Base-by-base conservation (phyloP, 2,113 vertebrate species). In the Variabilichromis moorii region DNA sequence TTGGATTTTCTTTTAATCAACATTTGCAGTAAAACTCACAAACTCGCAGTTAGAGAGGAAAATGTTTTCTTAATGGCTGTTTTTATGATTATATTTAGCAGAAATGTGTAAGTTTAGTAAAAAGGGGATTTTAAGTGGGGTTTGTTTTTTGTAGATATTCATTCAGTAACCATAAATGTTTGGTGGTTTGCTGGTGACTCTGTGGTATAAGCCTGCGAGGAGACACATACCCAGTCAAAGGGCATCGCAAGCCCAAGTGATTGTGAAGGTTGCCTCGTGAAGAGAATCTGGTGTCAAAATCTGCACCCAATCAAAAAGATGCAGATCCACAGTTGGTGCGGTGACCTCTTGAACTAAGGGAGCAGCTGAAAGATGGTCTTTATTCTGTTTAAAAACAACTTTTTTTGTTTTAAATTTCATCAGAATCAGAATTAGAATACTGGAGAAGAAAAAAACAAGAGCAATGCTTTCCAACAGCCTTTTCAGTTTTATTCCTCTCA, bases 261-360 rank as follows among this genome's bases (percentile, higher is more conserved):
- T 24, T 24, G n/a, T 24, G 12, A 42, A 14, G 35, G 35, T 42
- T 16, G 12, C 66, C n/a, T 0, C 0, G 2, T 1, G 12, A 42
- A 14, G 66, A 40, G n/a, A 71, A 71, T 42, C 16, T 33, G 59
- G 63, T 71, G 35, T 42, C 35, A 71, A 42, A 71, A 71, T 16
- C 2, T 71, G 35, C 19, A 40, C 35, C 35, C 35, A 24, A 42
- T 42, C 35, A 71, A 24, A 66, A 71, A 71, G n/a, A 71, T 16
- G 66, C 37, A 71, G 66, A 71, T 71, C 13, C 7, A 42, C 35
- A 42, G 66, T 71, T 24, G 5, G n/a, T 71, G n/a, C 1, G 8
- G 8, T 16, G 13, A 42, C 12, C 37, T 24, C 5, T 13, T 71
- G 13, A 73, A 26, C 37, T 47, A 76, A 47, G 24, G 9, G 40